A percentile compares a stretch with the other conserved stretches of the same genome.
phyloP scores from a whole-genome alignment of 2,888 invertebrate species.

The Torymus auratus region DNA sequence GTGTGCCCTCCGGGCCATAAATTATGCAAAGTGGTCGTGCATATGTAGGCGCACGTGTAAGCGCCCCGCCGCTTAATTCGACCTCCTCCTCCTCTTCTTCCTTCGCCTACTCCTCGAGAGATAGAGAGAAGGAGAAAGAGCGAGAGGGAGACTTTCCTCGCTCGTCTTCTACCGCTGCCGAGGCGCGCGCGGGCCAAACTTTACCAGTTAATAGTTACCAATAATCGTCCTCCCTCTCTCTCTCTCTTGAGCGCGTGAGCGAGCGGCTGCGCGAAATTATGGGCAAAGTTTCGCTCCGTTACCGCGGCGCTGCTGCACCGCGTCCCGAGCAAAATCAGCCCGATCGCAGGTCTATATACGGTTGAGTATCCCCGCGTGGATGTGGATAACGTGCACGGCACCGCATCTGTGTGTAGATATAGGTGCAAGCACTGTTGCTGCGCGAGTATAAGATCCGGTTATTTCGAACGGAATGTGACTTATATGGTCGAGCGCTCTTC shows the following conservation, averaged over 20 bases:
- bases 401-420: no score
- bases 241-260: background rate
- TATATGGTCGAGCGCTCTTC: background rate
- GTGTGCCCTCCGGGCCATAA: conserved; percentile 31
- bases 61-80: conserved; percentile 62
- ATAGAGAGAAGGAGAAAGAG: no score
- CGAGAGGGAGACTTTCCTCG: conserved; percentile 24
- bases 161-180: conserved; percentile 23
- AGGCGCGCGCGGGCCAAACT: conserved; percentile 60
- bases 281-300: conserved; percentile 51
- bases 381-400: no score
- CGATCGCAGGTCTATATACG: no score
- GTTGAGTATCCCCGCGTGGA: no score
- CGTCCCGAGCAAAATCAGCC: no score
- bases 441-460: background rate
- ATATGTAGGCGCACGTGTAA: conserved; percentile 29
- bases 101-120: background rate
- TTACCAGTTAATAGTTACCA: conserved; percentile 70
- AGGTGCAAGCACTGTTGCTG: no score
- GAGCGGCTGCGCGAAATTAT: conserved; percentile 46
- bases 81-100: conserved; percentile 33
- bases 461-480: conserved; percentile 9
- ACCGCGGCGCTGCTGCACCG: conserved; percentile 17
- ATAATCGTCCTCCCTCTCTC: conserved; percentile 65
- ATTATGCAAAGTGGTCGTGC: conserved; percentile 61